These are phyloP conservation scores for Melinaea marsaeus DNA, from an alignment of 2,888 invertebrate genomes.

Conservation along the genomic window DNA sequence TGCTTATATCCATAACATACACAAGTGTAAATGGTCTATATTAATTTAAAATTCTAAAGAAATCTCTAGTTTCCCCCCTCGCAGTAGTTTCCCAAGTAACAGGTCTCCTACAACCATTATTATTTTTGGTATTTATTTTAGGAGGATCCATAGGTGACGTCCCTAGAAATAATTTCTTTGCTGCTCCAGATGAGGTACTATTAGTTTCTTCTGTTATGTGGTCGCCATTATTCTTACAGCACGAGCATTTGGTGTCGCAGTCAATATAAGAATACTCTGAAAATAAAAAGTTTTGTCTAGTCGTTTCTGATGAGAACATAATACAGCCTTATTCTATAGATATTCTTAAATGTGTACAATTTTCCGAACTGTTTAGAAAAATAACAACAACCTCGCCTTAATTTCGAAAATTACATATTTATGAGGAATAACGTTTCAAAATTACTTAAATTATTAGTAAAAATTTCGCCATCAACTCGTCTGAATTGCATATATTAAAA, in stretches of 20 bases:
- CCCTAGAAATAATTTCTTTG: background rate
- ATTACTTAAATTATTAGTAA: no score
- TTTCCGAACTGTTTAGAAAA: no score
- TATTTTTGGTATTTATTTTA: background rate
- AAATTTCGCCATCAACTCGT: no score
- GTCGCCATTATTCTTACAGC: constrained; percentile 8
- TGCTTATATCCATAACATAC: no score
- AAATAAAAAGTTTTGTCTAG: constrained; percentile 3
- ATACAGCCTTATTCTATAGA: no score
- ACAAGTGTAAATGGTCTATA: background rate
- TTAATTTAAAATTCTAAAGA: constrained; percentile 40
- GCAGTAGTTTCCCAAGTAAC: constrained; percentile 44
- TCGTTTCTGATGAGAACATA: no score
- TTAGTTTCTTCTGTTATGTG: background rate
- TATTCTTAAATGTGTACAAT: no score
- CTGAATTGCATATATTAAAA: no score
- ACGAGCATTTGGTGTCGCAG: constrained; percentile 13
- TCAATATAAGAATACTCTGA: constrained; percentile 14
- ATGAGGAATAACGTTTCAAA: no score
- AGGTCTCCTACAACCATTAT: constrained; percentile 37
- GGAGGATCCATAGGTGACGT: background rate
- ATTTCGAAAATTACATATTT: no score
- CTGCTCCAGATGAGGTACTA: background rate
- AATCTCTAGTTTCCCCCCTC: constrained; percentile 52
- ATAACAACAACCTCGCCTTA: no score